Conservation (phyloP, 2,113 vertebrate genomes). For the Gambusia holbrooki region DNA sequence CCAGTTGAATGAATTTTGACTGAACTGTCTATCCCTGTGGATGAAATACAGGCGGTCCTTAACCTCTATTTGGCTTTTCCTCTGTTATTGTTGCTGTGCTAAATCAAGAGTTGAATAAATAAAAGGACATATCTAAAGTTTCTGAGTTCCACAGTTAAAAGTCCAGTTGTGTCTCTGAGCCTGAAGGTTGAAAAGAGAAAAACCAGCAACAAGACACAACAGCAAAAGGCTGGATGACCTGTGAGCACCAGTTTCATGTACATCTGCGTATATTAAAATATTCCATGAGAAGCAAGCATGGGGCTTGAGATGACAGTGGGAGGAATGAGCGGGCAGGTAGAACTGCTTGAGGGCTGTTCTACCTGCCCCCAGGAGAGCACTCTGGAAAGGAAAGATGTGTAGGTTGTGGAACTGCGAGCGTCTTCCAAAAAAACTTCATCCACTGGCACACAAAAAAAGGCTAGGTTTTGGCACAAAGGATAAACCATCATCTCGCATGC, state of each 20-base stretch:
- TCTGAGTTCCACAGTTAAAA: slow-evolving; percentile 2
- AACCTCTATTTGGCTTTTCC: not conserved
- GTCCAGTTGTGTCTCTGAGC: slow-evolving; percentile 12
- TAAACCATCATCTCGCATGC: slow-evolving; percentile 22
- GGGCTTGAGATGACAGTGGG: slow-evolving; percentile 39
- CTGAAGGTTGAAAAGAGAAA: not conserved
- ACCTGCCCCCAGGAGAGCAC: not conserved
- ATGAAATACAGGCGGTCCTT: not conserved
- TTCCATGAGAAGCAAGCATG: slow-evolving; percentile 34
- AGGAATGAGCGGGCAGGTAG: slow-evolving; percentile 15
- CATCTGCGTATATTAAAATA: slow-evolving; percentile 38
- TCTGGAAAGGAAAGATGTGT: slow-evolving; percentile 38
- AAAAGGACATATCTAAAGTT: not conserved
- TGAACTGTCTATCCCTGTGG: not conserved
- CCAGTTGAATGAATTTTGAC: not conserved
- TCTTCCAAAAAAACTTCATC: slow-evolving; percentile 46
- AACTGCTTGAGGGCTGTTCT: slow-evolving; percentile 32
- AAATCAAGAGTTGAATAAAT: slow-evolving; percentile 9
- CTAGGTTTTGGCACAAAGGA: slow-evolving; percentile 19
- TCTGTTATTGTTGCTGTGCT: slow-evolving; percentile 6
- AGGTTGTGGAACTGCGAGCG: slow-evolving; percentile 24
- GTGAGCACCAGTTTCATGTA: slow-evolving; percentile 24
- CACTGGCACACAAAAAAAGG: slow-evolving; percentile 28
- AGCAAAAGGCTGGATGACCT: slow-evolving; percentile 12
- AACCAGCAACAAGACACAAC: not conserved